Conservation (phyloP, 2,797 vertebrate genomes). For the Triplophysa yarkandensis region DNA sequence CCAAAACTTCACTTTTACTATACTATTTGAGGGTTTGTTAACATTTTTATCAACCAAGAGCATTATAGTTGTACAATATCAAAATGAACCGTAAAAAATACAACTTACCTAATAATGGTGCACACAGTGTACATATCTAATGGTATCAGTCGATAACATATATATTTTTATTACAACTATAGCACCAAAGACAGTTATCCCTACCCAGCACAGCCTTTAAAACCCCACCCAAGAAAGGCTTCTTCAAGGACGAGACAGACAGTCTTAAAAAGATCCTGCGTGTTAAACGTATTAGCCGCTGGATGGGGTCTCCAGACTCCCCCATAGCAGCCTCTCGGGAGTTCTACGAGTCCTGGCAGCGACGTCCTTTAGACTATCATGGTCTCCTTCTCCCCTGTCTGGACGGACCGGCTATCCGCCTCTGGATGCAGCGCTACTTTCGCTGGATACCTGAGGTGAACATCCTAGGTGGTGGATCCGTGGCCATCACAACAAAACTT, state of each 20-base stretch:
- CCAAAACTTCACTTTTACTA: no score
- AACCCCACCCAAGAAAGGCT: conserved; percentile 81
- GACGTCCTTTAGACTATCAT: conserved; percentile 78
- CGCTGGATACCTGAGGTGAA: conserved; percentile 88
- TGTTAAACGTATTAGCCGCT: conserved; percentile 83
- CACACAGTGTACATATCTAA: no score
- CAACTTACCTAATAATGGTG: no score
- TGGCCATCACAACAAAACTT: conserved; percentile 75
- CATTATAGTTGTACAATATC: no score
- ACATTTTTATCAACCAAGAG: no score
- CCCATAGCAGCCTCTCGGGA: conserved; percentile 71
- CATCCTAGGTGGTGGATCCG: conserved; percentile 78
- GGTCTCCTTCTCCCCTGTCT: conserved; percentile 81
- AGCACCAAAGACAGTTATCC: conserved; percentile 87
- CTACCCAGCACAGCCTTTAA: conserved; percentile 81
- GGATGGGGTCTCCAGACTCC: conserved; percentile 82
- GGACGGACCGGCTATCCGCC: conserved; percentile 77
- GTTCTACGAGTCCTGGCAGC: conserved; percentile 84
- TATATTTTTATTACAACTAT: neutral
- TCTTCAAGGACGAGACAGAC: conserved; percentile 88
- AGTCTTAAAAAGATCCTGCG: conserved; percentile 86
- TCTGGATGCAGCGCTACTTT: conserved; percentile 87
- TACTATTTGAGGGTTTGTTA: no score
- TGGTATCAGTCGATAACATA: no score
- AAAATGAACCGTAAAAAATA: no score